Evolutionary conservation across 2,113 vertebrate species (phyloP), one percentile per base, ranked within the genome.

Genomic region (Gopherus evgoodei): DNA sequence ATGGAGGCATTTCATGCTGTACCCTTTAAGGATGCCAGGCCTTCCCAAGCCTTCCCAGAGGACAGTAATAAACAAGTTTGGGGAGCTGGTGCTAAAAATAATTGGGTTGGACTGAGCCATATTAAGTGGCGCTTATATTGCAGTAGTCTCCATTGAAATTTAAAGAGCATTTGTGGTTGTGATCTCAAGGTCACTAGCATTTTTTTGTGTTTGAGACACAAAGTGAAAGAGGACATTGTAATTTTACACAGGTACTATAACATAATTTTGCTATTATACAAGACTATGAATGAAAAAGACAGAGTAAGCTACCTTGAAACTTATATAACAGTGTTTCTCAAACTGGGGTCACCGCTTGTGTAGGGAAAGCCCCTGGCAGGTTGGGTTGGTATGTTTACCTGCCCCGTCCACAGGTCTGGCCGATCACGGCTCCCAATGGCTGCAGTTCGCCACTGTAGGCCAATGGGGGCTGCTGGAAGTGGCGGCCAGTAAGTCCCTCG

Each of bases 21-120:
- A 2, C 4, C 44, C 5, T 42, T 2, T 19, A n/a, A 8, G 4
- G 10, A 25, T 1, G 1, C 83, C 93, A 7, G 22, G 16, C 6
- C 8, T 19, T 59, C 57, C 57, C 27, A 13, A 12, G 27, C 52
- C 27, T 35, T n/a, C 31, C 31, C 62, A n/a, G 16, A n/a, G 8
- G 35, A 35, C 16, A n/a, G 62, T 69, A 69, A 62, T 62, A 62
- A 62, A 62, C 6, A 62, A 62, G 29, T 59, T 31, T 13, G 29
- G 59, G 78, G 29, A 65, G 5, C 14, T 1, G 27, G 4, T n/a
- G 52, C 22, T 90, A 81, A 90, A 92, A 69, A 13, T 31, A 16
- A 62, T 31, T 1, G 2, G 52, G 1, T 65, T 69, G 3, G 44
- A 24, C 1, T 2, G 0, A 87, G 25, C 4, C 8, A 83, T 91